These are phyloP conservation scores for Cheumatopsyche charites DNA, from an alignment of 1,140 invertebrate genomes.

Conservation along the genomic window DNA sequence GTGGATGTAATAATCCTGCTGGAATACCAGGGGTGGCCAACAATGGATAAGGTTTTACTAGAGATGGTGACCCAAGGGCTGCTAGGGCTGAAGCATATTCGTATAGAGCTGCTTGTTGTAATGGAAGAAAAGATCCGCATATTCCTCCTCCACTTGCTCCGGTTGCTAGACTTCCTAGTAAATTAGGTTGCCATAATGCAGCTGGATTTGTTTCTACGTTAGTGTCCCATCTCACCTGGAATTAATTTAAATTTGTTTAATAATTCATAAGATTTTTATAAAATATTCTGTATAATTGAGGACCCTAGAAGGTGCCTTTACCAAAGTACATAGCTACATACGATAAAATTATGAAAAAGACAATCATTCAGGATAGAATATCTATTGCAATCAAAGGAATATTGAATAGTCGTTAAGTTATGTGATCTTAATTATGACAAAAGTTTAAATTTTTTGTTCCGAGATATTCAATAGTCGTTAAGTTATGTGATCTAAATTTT, in stretches of 20 bases:
- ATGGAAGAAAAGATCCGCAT: constrained; percentile 28
- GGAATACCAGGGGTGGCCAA: constrained; percentile 31
- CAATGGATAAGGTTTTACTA: constrained; percentile 39
- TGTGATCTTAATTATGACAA: no score
- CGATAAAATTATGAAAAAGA: no score
- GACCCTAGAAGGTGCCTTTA: background rate
- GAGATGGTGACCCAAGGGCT: constrained; percentile 29
- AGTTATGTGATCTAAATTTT: no score
- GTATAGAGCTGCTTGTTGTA: constrained; percentile 40
- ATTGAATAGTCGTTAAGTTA: no score
- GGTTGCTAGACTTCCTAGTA: background rate
- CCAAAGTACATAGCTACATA: no score
- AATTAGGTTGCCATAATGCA: constrained; percentile 9
- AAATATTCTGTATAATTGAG: no score
- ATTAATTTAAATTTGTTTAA: background rate
- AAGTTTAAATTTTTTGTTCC: no score
- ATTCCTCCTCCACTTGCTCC: background rate
- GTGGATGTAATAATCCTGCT: constrained; percentile 21
- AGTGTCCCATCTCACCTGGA: constrained; percentile 26
- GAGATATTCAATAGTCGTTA: no score
- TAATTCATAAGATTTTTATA: background rate
- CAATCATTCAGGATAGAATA: no score
- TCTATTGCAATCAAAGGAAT: no score
- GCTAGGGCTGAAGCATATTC: constrained; percentile 37
- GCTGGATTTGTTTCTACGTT: background rate